A percentile compares a stretch with the other conserved stretches of the same genome.
These are phyloP conservation scores for Anoplolepis gracilipes DNA, from an alignment of 1,140 invertebrate genomes.

Conservation along the genomic window DNA sequence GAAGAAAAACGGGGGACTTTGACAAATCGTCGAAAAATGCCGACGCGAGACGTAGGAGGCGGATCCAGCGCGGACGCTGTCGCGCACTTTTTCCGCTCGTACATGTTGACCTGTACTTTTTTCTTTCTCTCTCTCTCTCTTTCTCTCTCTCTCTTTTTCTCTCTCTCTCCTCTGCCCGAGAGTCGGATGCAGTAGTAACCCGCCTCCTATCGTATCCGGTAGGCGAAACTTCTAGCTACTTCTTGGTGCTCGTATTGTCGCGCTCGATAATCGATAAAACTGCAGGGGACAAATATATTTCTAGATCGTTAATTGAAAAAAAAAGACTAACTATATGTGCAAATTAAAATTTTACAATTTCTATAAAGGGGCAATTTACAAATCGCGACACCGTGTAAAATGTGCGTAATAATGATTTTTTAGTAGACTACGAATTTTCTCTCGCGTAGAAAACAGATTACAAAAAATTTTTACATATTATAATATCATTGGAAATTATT, in stretches of 20 bases:
- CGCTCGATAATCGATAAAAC: constrained; percentile 48
- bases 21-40: constrained; percentile 84
- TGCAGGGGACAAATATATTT: constrained; percentile 15
- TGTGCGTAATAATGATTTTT: background rate
- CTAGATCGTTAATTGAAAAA: background rate
- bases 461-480: background rate
- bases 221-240: constrained; percentile 36
- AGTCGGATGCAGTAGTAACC: background rate
- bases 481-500: background rate
- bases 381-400: constrained; percentile 1
- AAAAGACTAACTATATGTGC: background rate
- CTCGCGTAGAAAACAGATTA: background rate
- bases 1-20: constrained; percentile 76
- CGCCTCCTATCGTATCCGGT: constrained; percentile 2
- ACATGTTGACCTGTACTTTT: constrained; percentile 56
- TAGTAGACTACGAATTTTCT: background rate
- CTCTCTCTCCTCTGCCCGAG: constrained; percentile 38
- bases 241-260: constrained; percentile 30
- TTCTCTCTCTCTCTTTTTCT: background rate
- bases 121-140: constrained; percentile 38
- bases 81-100: constrained; percentile 50
- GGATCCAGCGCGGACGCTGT: constrained; percentile 59
- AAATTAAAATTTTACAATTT: background rate
- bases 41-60: constrained; percentile 62
- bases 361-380: background rate